Evolutionary conservation across 2,888 invertebrate genomes (phyloP).

Genomic region (Epinotia brunnichana): DNA sequence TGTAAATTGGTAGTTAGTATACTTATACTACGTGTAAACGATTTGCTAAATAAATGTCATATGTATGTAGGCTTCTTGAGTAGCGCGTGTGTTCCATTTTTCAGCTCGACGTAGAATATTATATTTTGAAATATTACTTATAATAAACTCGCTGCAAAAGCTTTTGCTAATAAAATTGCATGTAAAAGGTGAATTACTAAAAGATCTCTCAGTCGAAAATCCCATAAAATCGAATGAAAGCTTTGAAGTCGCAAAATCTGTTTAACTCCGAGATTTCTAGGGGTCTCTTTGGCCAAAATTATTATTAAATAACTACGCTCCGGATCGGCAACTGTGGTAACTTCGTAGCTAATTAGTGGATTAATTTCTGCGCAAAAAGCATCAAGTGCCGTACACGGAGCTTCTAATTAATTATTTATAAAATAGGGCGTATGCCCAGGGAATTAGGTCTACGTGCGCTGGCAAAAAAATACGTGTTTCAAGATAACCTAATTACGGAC

Average conservation of each 20-base stretch:
- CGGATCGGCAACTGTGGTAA: conserved; percentile 43
- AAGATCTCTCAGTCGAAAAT: conserved; percentile 53
- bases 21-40: too few species aligned
- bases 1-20: too few species aligned
- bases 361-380: conserved; percentile 32
- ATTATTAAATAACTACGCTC: conserved; percentile 50
- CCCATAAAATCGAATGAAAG: conserved; percentile 58
- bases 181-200: conserved; percentile 55
- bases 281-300: conserved; percentile 47
- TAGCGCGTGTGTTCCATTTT: too few species aligned
- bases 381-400: conserved; percentile 10
- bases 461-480: conserved; percentile 3
- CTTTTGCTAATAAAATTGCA: conserved; percentile 52
- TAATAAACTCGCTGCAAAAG: conserved; percentile 30
- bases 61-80: too few species aligned
- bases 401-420: conserved; percentile 15
- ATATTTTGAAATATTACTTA: conserved; percentile 18
- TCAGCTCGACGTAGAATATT: too few species aligned
- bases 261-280: conserved; percentile 54
- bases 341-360: conserved; percentile 48
- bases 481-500: conserved; percentile 39
- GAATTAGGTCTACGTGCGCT: conserved; percentile 1
- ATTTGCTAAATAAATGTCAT: too few species aligned
- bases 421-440: not conserved
- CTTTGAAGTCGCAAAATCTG: conserved; percentile 61